Conservation (phyloP, 2,797 vertebrate species). For the Lateolabrax maculatus region DNA sequence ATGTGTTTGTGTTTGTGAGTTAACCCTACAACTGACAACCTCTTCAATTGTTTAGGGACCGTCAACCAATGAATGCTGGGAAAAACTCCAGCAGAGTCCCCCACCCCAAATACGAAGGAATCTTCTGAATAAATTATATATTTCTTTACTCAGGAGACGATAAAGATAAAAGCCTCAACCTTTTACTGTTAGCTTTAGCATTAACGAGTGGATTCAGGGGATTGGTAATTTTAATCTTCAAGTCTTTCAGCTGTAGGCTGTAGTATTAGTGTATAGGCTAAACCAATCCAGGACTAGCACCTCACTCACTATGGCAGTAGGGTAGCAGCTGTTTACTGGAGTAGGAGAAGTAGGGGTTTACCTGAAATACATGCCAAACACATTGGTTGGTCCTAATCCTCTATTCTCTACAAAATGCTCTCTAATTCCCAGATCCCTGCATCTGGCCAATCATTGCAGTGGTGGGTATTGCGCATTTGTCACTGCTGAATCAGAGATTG, state of each 20-base stretch:
- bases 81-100: neutral
- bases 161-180: neutral
- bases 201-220: neutral
- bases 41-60: neutral
- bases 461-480: neutral
- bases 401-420: neutral
- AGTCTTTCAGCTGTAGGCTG: neutral
- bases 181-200: neutral
- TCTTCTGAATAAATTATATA: neutral
- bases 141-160: neutral
- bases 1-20: constrained; percentile 22
- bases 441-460: neutral
- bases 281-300: neutral
- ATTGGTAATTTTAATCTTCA: neutral
- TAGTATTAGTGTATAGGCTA: neutral
- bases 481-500: neutral
- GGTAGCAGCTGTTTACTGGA: neutral
- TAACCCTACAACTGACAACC: neutral
- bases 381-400: neutral
- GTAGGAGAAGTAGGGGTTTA: neutral
- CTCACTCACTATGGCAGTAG: neutral
- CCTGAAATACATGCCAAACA: neutral
- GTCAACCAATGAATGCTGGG: neutral
- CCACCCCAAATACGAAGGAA: neutral
- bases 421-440: neutral